A percentile compares a stretch with the other conserved stretches of the same genome.
Conservation (phyloP, 2,888 invertebrate species). For the Drosophila anomalata region DNA sequence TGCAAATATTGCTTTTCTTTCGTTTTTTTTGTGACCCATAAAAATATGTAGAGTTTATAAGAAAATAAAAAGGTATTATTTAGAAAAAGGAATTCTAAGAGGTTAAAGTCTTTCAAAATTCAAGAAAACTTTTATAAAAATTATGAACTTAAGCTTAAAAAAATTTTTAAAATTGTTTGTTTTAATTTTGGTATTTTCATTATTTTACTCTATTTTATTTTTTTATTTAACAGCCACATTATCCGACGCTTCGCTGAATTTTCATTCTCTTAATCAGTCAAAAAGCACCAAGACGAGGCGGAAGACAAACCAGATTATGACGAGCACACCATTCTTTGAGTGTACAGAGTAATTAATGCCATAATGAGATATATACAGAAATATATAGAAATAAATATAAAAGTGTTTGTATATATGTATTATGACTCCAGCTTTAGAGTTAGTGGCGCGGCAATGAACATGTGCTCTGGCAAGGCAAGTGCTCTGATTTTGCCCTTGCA, state of each 20-base stretch:
- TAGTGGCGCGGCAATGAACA: conserved; percentile 53
- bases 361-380: conserved; percentile 7
- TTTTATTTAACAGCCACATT: conserved; percentile 64
- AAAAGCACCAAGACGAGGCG: conserved; percentile 40
- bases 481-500: conserved; percentile 38
- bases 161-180: not conserved
- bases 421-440: conserved; percentile 8
- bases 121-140: too few relatives aligned
- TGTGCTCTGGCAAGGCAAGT: too few relatives aligned
- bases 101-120: too few relatives aligned
- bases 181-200: not conserved
- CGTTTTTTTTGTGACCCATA: too few relatives aligned
- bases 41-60: too few relatives aligned
- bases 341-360: conserved; percentile 34
- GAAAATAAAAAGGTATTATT: too few relatives aligned
- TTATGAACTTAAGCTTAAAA: too few relatives aligned
- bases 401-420: conserved; percentile 2
- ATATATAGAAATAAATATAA: not conserved
- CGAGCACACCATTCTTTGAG: conserved; percentile 24
- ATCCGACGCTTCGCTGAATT: conserved; percentile 69
- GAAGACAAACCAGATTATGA: conserved; percentile 7
- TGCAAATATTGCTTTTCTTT: not conserved
- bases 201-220: conserved; percentile 13
- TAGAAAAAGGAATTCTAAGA: too few relatives aligned
- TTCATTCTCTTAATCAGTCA: conserved; percentile 73